These are phyloP conservation scores for Pluvianellus socialis DNA, from an alignment of 2,113 vertebrate genomes.

Conservation along the genomic window DNA sequence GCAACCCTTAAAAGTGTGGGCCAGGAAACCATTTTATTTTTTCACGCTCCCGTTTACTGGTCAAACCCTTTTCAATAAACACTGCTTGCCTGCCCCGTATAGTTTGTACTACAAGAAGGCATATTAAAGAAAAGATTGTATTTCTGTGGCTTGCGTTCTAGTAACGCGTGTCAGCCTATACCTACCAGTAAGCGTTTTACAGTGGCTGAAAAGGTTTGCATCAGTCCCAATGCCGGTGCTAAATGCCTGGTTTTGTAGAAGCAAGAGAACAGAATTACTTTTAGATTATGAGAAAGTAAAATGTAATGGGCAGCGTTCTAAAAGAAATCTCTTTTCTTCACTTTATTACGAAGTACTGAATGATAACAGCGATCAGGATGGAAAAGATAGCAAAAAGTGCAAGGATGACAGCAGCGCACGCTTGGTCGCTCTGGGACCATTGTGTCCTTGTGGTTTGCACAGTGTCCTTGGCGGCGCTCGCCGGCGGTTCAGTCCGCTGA, in stretches of 20 bases:
- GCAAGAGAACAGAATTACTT: constrained; percentile 77
- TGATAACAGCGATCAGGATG: constrained; percentile 95
- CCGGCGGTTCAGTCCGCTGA: constrained; percentile 79
- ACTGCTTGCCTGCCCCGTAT: constrained; percentile 55
- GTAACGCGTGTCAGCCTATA: constrained; percentile 65
- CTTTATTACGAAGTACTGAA: constrained; percentile 98
- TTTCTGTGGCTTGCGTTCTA: constrained; percentile 72
- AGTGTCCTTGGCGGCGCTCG: constrained; percentile 73
- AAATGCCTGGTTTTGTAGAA: constrained; percentile 78
- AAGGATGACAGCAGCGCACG: constrained; percentile 94
- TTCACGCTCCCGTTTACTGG: constrained; percentile 50
- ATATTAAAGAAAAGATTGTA: constrained; percentile 50
- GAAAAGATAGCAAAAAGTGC: constrained; percentile 91
- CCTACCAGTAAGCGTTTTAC: constrained; percentile 67
- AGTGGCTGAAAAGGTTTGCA: constrained; percentile 70
- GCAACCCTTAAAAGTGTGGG: constrained; percentile 46
- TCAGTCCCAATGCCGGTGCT: constrained; percentile 71
- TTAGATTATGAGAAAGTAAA: constrained; percentile 78
- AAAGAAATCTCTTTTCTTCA: constrained; percentile 74
- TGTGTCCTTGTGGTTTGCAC: constrained; percentile 75
- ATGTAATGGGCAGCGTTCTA: constrained; percentile 70
- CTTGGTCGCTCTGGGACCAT: constrained; percentile 90
- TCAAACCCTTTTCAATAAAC: constrained; percentile 43
- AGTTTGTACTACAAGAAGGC: constrained; percentile 70
- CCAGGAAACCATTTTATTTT: constrained; percentile 22